Conservation (phyloP, 2,888 invertebrate species). For the Aproaerema taeniolella region DNA sequence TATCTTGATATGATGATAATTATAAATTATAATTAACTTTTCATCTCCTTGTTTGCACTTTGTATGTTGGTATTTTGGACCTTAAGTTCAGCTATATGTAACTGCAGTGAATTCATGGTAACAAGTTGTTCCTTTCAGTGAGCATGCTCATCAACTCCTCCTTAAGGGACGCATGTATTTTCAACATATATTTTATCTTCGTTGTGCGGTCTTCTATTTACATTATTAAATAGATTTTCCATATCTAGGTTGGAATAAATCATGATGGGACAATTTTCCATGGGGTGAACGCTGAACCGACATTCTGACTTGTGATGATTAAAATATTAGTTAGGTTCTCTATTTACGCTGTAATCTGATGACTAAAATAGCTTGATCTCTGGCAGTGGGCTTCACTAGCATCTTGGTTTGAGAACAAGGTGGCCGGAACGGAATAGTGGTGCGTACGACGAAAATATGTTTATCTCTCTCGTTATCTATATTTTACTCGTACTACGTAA, state of each 20-base stretch:
- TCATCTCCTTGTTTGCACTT: neutral
- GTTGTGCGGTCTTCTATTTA: neutral
- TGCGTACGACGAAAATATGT: neutral
- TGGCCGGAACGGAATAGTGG: no score
- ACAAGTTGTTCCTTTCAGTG: neutral
- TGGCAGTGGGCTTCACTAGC: neutral
- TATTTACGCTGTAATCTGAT: neutral
- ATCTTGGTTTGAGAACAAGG: no score
- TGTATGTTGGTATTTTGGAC: conserved; percentile 1
- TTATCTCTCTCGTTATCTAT: neutral
- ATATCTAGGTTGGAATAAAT: neutral
- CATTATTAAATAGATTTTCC: neutral
- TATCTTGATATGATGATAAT: conserved; percentile 7
- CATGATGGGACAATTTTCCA: neutral
- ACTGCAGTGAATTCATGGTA: neutral
- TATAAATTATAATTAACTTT: conserved; percentile 1
- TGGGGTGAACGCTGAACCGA: neutral
- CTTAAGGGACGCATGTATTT: neutral
- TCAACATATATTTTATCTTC: no score
- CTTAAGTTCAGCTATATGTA: conserved; percentile 3
- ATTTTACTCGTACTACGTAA: neutral
- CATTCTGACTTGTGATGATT: neutral
- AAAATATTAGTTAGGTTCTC: neutral
- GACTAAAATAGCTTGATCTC: neutral
- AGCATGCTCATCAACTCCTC: neutral